These are phyloP conservation scores for Lamellibrachia satsuma DNA, from an alignment of 2,888 invertebrate species.

Conservation along the genomic window DNA sequence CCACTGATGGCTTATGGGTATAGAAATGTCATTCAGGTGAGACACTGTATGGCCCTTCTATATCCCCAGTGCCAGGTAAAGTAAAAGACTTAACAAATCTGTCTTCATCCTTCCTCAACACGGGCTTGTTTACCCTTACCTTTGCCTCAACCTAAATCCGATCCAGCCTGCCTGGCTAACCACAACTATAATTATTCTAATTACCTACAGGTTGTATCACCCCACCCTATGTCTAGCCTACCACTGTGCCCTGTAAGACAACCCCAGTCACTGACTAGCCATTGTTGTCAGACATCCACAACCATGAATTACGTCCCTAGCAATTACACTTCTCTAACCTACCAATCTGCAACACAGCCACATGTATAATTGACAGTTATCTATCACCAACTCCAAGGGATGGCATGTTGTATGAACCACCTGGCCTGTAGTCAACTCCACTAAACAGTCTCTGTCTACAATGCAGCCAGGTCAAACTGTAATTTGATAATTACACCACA, in stretches of 20 bases:
- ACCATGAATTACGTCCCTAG: neutral
- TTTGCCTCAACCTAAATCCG: neutral
- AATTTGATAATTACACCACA: conserved; percentile 5
- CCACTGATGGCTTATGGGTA: neutral
- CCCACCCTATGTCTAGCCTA: neutral
- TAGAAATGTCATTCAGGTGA: too few relatives aligned
- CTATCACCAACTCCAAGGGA: neutral
- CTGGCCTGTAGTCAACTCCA: conserved; percentile 6
- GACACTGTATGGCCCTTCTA: too few relatives aligned
- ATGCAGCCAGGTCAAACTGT: neutral
- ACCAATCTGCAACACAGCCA: neutral
- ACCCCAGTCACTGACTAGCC: neutral
- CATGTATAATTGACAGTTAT: neutral
- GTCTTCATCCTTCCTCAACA: too few relatives aligned
- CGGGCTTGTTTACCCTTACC: neutral
- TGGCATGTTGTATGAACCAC: neutral
- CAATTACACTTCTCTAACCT: neutral
- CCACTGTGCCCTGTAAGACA: neutral
- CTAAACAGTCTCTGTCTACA: neutral
- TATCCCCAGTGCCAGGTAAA: too few relatives aligned
- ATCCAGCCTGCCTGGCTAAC: neutral
- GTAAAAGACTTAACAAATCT: too few relatives aligned
- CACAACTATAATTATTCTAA: too few relatives aligned
- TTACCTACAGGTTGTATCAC: too few relatives aligned
- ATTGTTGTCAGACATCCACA: neutral